Evolutionary conservation across 2,888 invertebrate genomes (phyloP).

Genomic region (Tetheella fluctuosa): DNA sequence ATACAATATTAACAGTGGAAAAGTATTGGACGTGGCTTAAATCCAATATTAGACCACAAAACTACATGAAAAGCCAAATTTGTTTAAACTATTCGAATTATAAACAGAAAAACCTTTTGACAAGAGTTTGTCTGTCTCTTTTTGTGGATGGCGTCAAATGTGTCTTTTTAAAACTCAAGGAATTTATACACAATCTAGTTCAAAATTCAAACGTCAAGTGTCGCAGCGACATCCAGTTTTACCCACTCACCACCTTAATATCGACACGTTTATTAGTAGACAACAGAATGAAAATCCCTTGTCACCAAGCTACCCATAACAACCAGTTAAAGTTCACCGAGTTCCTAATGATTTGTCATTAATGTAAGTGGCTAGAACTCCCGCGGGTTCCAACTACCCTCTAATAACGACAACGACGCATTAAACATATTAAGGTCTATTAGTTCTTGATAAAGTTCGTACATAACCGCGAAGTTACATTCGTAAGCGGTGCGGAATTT

Average conservation of each 20-base stretch:
- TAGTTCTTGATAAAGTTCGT: conserved; percentile 38
- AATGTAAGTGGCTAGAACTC: conserved; percentile 23
- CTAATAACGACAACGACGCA: conserved; percentile 32
- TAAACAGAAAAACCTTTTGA: too few species aligned
- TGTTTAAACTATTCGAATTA: too few species aligned
- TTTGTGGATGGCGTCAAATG: too few species aligned
- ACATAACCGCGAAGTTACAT: conserved; percentile 27
- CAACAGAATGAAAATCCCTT: not conserved
- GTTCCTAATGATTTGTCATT: conserved; percentile 33
- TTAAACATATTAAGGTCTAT: conserved; percentile 46
- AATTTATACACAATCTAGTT: too few species aligned
- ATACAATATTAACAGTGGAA: too few species aligned
- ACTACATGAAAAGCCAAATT: too few species aligned
- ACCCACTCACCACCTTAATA: not conserved
- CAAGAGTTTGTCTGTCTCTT: too few species aligned
- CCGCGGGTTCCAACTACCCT: conserved; percentile 11
- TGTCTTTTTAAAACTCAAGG: too few species aligned
- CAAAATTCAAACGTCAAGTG: not conserved
- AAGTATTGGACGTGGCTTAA: too few species aligned
- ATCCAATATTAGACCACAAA: too few species aligned
- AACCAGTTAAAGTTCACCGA: conserved; percentile 6
- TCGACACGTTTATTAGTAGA: not conserved
- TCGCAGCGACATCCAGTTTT: not conserved
- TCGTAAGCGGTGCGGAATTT: conserved; percentile 16
- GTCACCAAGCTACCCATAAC: not conserved